These are phyloP conservation scores for Apamea epomidion DNA, from an alignment of 2,888 invertebrate genomes.

Conservation along the genomic window DNA sequence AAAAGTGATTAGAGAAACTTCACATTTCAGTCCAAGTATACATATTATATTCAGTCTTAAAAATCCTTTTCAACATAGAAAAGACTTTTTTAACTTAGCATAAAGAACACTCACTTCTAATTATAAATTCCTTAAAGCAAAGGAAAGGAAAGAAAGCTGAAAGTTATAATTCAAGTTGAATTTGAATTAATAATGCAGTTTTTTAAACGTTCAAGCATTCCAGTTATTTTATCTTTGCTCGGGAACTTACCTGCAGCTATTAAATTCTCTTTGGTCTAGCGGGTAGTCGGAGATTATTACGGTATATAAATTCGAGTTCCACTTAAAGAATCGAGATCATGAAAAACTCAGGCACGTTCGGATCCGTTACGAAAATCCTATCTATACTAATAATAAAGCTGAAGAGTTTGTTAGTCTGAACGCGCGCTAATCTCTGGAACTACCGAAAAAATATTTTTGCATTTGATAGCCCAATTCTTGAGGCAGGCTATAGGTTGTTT, in stretches of 20 bases:
- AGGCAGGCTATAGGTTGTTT: background rate
- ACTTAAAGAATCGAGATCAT: background rate
- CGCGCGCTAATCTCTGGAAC: background rate
- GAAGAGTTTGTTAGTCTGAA: background rate
- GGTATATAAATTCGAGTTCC: background rate
- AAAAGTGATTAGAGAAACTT: background rate
- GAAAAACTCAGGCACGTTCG: background rate
- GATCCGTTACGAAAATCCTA: background rate
- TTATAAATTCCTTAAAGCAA: conserved; percentile 25
- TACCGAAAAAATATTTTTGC: background rate
- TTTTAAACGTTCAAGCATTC: conserved; percentile 29
- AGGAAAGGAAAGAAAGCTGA: conserved; percentile 18
- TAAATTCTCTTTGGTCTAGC: background rate
- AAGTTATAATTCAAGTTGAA: conserved; percentile 42
- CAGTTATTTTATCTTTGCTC: conserved; percentile 32
- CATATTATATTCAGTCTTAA: background rate
- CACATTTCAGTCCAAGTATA: background rate
- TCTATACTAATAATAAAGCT: background rate
- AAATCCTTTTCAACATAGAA: background rate
- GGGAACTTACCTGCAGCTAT: conserved; percentile 10
- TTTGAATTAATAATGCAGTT: conserved; percentile 34
- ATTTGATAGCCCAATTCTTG: background rate
- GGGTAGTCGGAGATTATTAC: conserved; percentile 17
- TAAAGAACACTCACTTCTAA: conserved; percentile 11
- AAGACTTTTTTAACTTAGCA: background rate